These are phyloP conservation scores for Anisognathus igniventris DNA, from an alignment of 2,797 vertebrate species.

Conservation along the genomic window DNA sequence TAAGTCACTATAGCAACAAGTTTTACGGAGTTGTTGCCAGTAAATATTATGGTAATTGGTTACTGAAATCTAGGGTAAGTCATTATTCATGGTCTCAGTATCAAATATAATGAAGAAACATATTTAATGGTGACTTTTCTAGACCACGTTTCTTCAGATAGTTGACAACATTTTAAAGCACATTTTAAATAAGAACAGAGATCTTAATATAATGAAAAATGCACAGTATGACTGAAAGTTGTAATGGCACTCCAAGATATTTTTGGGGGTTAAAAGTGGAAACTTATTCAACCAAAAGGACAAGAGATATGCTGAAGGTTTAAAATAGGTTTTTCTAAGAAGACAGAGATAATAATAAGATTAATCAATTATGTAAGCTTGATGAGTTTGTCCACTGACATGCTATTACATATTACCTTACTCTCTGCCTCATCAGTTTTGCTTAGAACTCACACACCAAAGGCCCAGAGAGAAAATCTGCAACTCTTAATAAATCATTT, in stretches of 20 bases:
- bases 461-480: background rate
- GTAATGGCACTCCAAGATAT: background rate
- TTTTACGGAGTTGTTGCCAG: background rate
- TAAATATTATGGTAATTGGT: constrained; percentile 49
- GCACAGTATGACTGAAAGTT: background rate
- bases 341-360: background rate
- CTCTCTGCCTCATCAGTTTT: background rate
- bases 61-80: constrained; percentile 27
- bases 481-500: background rate
- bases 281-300: background rate
- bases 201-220: background rate
- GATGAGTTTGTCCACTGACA: background rate
- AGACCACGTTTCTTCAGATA: background rate
- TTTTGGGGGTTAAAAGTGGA: background rate
- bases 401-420: background rate
- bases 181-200: background rate
- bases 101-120: background rate
- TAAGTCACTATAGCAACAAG: constrained; percentile 30
- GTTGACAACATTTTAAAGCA: background rate
- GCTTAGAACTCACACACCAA: background rate
- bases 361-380: background rate
- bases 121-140: background rate
- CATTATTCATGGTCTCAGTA: background rate
- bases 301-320: background rate
- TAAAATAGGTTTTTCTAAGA: background rate